Evolutionary conservation across 2,113 vertebrate species (phyloP), one percentile per base, ranked within the genome.

Genomic region (Petromus typicus): DNA sequence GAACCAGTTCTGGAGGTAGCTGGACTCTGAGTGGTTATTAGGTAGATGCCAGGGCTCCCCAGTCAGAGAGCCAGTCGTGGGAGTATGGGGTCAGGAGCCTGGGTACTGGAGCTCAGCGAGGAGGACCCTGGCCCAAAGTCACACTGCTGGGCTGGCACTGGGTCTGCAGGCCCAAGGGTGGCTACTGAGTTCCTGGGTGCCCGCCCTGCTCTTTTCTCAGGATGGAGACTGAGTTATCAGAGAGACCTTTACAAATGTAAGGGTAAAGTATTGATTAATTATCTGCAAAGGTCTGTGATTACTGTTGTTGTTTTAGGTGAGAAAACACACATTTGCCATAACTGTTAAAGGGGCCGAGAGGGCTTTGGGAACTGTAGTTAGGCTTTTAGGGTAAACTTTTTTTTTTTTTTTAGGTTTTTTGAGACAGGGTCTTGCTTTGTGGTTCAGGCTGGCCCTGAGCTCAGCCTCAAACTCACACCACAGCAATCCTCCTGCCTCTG

Each of bases 221-320:
- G 67, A n/a, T 37, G 61, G 37, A 51, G 34, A 61, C 63, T 34
- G 78, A 69, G 64, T 64, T 95, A 78, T 18, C 40, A 48, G n/a
- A 43, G 48, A 81, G 66, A 75, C 67, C 95, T 89, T 90, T 59
- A 86, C 3, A 92, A 22, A 45, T 25, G 56, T 73, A 30, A 48
- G 57, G 32, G 34, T 37, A 57, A 83, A 91, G 61, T n/a, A 71
- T 59, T 87, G 92, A 86, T n/a, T 69, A 91, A 71, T 95, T 80
- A 64, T 30, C 59, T 1, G n/a, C 64, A 54, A 32, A 71, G 76
- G 16, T 66, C 37, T 54, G 3, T 93, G 37, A 32, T 90, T 43
- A 54, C n/a, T 57, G 34, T 57, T 76, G 2, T 18, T 80, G 37
- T 95, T 95, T 92, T 82, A 56, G 69, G 51, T 61, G 80, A 78